Conservation (phyloP, 2,113 vertebrate species). For the Sterrhoptilus dennistouni region DNA sequence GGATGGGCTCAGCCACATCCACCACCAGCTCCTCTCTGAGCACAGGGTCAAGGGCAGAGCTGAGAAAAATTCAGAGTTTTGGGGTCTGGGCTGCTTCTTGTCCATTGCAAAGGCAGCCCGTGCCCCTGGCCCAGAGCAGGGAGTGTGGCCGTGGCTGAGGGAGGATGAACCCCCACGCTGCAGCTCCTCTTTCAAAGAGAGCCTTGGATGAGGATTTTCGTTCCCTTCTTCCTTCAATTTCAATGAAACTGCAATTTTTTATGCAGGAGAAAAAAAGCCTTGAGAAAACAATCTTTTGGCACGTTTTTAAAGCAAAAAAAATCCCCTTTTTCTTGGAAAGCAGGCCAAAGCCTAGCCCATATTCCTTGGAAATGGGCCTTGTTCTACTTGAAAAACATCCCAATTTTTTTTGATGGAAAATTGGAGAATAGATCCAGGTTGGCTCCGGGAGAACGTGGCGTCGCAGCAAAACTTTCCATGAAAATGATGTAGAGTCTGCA, state of each 20-base stretch:
- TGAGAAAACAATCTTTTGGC: constrained; percentile 1
- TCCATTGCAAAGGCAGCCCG: rapidly evolving
- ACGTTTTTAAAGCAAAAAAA: constrained; percentile 4
- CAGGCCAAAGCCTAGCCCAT: not conserved
- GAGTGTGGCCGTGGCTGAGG: not conserved
- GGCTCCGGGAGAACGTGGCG: rapidly evolving
- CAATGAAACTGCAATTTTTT: constrained; percentile 1
- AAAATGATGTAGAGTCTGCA: not conserved
- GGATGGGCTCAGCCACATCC: rapidly evolving
- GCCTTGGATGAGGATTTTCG: not conserved
- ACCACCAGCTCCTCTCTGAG: not conserved
- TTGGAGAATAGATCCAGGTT: not conserved
- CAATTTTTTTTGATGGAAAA: constrained; percentile 29
- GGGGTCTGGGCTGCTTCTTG: not conserved
- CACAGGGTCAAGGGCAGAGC: not conserved
- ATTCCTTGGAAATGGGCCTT: constrained; percentile 20
- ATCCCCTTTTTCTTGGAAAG: constrained; percentile 27
- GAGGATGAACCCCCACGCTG: rapidly evolving
- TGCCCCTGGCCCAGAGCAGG: rapidly evolving
- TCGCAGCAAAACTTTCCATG: not conserved
- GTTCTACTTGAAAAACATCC: constrained; percentile 27
- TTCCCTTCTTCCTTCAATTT: not conserved
- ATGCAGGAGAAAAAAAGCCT: not conserved
- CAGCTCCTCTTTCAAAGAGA: not conserved
- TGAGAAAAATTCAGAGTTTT: rapidly evolving